A percentile compares a stretch with the other conserved stretches of the same genome.
These are phyloP conservation scores for Symphodus melops DNA, from an alignment of 2,113 vertebrate genomes.

Conservation along the genomic window DNA sequence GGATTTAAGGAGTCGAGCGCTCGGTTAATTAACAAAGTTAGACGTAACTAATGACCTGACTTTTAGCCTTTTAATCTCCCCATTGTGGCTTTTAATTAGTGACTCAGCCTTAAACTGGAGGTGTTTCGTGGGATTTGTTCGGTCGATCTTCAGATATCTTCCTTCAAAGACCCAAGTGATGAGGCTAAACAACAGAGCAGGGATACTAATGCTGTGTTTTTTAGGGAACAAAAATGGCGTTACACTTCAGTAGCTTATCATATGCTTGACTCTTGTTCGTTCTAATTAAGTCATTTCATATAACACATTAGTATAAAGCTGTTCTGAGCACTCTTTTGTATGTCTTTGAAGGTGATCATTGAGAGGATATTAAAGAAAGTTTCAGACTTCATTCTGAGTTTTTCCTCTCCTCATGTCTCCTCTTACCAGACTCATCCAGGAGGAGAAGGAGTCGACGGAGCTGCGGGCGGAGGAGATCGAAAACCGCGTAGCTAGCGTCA, in stretches of 20 bases:
- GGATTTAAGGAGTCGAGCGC: slow-evolving; percentile 27
- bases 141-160: slow-evolving; percentile 35
- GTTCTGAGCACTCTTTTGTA: no score
- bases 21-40: slow-evolving; percentile 58
- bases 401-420: not conserved
- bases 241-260: no score
- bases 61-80: slow-evolving; percentile 45
- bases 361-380: no score
- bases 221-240: not conserved
- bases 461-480: slow-evolving; percentile 98
- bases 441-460: slow-evolving; percentile 99
- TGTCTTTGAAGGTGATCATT: no score
- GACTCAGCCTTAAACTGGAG: slow-evolving; percentile 15
- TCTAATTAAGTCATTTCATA: no score
- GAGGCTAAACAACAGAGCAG: not conserved
- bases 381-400: not conserved
- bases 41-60: slow-evolving; percentile 46
- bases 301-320: no score
- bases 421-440: slow-evolving; percentile 91
- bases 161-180: slow-evolving; percentile 4
- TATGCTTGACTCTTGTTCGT: no score
- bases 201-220: not conserved
- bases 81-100: slow-evolving; percentile 50
- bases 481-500: slow-evolving; percentile 96
- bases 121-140: slow-evolving; percentile 5